Percentiles rank a stretch among this genome's conserved stretches.
These are phyloP conservation scores for Perca fluviatilis DNA, from an alignment of 2,113 vertebrate genomes.

Conservation along the genomic window DNA sequence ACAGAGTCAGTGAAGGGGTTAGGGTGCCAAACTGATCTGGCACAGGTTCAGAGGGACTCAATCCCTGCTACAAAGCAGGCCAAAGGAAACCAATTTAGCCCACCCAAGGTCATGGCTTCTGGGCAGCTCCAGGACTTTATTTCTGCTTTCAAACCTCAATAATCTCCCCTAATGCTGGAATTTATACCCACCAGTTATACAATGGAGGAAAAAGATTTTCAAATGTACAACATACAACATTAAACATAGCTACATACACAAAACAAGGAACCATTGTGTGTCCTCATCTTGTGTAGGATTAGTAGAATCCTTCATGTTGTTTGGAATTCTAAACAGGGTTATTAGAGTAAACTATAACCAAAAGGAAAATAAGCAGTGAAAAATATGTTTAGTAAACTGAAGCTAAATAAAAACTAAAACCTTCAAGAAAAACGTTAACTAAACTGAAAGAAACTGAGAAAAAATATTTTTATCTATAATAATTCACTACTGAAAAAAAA, in stretches of 20 bases:
- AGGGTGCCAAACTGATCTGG: conserved; percentile 75
- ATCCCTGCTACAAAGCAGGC: conserved; percentile 59
- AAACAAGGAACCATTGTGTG: neutral
- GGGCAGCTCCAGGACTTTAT: conserved; percentile 7
- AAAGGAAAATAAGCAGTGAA: too few relatives aligned
- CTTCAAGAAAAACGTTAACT: too few relatives aligned
- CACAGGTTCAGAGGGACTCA: conserved; percentile 65
- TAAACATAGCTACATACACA: neutral
- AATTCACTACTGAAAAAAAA: too few relatives aligned
- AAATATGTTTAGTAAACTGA: too few relatives aligned
- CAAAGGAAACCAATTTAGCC: conserved; percentile 70
- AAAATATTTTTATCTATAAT: too few relatives aligned
- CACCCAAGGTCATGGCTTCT: conserved; percentile 66
- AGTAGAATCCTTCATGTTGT: conserved; percentile 17
- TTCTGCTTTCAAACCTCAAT: conserved; percentile 21
- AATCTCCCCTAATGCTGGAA: neutral
- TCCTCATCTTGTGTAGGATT: conserved; percentile 7
- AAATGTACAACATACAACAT: neutral
- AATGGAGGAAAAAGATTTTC: neutral
- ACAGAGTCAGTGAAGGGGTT: conserved; percentile 54
- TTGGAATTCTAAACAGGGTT: conserved; percentile 6
- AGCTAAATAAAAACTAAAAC: too few relatives aligned
- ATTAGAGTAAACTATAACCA: too few relatives aligned
- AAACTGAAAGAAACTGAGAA: too few relatives aligned
- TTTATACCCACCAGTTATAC: neutral